These are phyloP conservation scores for Epistrophe grossulariae DNA, from an alignment of 2,888 invertebrate species.

Conservation along the genomic window DNA sequence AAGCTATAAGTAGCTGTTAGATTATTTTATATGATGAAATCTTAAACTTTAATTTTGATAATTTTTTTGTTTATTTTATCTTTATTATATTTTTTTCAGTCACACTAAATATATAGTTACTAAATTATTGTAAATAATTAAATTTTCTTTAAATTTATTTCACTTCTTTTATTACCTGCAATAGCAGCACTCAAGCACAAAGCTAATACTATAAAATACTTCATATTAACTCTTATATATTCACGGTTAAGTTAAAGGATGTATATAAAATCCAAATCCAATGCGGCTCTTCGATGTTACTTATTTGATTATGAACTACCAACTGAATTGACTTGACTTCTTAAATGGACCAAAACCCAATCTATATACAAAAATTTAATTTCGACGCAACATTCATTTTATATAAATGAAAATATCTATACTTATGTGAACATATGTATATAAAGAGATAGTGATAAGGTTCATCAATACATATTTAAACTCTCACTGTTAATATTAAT, in stretches of 20 bases:
- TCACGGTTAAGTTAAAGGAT: too few relatives aligned
- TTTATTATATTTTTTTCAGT: too few relatives aligned
- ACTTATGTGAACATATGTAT: too few relatives aligned
- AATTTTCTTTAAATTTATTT: neutral
- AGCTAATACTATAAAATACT: slow-evolving; percentile 80
- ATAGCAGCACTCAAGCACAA: slow-evolving; percentile 81
- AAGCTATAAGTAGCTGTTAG: too few relatives aligned
- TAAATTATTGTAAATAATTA: neutral
- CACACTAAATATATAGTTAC: too few relatives aligned
- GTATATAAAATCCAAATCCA: slow-evolving; percentile 9
- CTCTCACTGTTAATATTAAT: neutral
- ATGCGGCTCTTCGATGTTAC: slow-evolving; percentile 39
- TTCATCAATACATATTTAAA: neutral
- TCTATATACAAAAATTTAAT: slow-evolving; percentile 11
- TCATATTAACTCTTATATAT: slow-evolving; percentile 78
- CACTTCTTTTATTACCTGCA: slow-evolving; percentile 80
- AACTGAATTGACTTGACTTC: slow-evolving; percentile 61
- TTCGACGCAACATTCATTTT: slow-evolving; percentile 23
- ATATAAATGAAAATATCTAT: neutral
- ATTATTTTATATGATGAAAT: too few relatives aligned
- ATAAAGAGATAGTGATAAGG: slow-evolving; percentile 41
- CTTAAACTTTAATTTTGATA: too few relatives aligned
- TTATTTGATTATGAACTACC: slow-evolving; percentile 58
- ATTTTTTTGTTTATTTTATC: too few relatives aligned
- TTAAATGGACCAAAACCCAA: slow-evolving; percentile 62